Evolutionary conservation across 1,140 invertebrate species (phyloP).

Genomic region (Scaptomyza graminum): DNA sequence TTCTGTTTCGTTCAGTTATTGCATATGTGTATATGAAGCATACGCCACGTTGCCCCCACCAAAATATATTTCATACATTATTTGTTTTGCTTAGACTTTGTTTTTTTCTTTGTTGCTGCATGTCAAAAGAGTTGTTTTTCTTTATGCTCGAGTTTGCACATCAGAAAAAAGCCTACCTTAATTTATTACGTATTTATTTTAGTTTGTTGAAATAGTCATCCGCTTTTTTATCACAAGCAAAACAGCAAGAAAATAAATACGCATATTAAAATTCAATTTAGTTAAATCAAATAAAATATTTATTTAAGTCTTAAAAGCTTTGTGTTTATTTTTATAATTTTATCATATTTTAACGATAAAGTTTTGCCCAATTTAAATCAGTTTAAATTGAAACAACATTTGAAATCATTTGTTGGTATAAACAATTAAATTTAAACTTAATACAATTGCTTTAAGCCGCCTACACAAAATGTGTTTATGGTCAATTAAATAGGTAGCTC

Average conservation of each 20-base stretch:
- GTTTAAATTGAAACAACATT: too few relatives aligned
- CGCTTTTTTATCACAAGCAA: not conserved
- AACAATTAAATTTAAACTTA: too few relatives aligned
- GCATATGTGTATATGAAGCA: constrained; percentile 45
- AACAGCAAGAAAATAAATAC: constrained; percentile 6
- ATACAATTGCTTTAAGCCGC: too few relatives aligned
- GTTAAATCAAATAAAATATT: constrained; percentile 43
- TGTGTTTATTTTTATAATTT: not conserved
- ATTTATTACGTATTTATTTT: constrained; percentile 12
- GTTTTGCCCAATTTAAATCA: too few relatives aligned
- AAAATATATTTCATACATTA: constrained; percentile 1
- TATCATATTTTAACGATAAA: too few relatives aligned
- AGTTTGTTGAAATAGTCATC: constrained; percentile 1
- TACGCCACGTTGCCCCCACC: constrained; percentile 45
- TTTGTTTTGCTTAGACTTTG: constrained; percentile 36
- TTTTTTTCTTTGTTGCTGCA: constrained; percentile 44
- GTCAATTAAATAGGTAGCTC: too few relatives aligned
- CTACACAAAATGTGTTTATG: too few relatives aligned
- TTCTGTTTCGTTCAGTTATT: not conserved
- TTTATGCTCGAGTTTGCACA: constrained; percentile 51
- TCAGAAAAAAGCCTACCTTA: not conserved
- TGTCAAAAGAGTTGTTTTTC: constrained; percentile 37
- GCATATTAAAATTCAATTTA: constrained; percentile 17
- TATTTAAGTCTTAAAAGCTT: constrained; percentile 37
- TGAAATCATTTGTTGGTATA: too few relatives aligned